These are phyloP conservation scores for Struthio camelus DNA, from an alignment of 2,113 vertebrate genomes.

Conservation along the genomic window DNA sequence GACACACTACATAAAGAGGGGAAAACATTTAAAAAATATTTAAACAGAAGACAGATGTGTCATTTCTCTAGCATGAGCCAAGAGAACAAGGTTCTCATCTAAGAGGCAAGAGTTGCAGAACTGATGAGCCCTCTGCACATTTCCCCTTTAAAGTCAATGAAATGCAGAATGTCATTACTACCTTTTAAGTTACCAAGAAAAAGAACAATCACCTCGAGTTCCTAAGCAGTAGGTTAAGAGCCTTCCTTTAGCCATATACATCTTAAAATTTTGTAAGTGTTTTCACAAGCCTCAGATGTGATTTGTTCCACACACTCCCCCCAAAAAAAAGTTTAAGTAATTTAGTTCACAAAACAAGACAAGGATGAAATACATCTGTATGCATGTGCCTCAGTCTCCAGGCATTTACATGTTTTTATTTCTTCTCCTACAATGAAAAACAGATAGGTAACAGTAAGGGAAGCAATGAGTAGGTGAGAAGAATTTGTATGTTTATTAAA, in stretches of 20 bases:
- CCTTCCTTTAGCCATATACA: neutral
- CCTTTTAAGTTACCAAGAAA: neutral
- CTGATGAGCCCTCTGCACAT: neutral
- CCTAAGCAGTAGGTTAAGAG: neutral
- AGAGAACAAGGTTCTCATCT: neutral
- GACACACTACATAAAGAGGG: neutral
- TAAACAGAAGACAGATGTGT: neutral
- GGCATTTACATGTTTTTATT: neutral
- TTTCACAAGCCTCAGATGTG: neutral
- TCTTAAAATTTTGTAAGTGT: neutral
- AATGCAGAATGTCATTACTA: neutral
- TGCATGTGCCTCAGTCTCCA: neutral
- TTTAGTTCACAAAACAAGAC: no score
- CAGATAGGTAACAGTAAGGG: neutral
- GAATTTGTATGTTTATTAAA: slow-evolving; percentile 59
- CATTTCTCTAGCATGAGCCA: neutral
- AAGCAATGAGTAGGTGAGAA: slow-evolving; percentile 34
- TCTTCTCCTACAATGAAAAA: neutral
- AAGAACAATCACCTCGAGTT: neutral
- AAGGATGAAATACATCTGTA: neutral
- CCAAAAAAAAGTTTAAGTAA: neutral
- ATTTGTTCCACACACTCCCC: neutral
- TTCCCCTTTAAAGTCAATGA: neutral
- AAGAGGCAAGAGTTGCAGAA: neutral
- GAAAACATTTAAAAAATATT: neutral